Evolutionary conservation across 37 sponge, comb jelly and placozoan genomes (phyloP).

Genomic region (Agelas oroides): DNA sequence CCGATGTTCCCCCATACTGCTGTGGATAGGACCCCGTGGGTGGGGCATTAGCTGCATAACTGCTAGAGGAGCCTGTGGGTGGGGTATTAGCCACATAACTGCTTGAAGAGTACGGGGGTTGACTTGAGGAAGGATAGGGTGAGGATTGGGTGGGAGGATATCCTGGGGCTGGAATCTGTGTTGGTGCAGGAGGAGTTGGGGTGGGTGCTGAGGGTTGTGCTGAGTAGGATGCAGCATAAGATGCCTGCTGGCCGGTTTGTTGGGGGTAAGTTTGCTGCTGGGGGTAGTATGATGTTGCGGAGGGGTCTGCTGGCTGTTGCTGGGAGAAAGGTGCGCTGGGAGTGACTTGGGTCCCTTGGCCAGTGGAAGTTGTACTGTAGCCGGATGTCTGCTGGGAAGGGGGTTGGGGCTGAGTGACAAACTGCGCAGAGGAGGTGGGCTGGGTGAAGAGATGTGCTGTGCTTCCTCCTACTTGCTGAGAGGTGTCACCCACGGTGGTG

Average conservation of each 20-base stretch:
- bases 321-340: background rate
- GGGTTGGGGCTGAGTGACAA: background rate
- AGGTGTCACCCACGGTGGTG: too few relatives aligned
- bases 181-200: constrained; percentile 1
- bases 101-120: background rate
- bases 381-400: background rate
- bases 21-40: background rate
- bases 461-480: too few relatives aligned
- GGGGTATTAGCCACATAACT: background rate
- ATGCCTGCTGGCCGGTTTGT: background rate
- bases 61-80: background rate
- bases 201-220: background rate
- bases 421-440: background rate
- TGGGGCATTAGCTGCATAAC: background rate
- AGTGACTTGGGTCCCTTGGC: background rate
- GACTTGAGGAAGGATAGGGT: background rate
- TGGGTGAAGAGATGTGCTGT: background rate
- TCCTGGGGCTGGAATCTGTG: too few relatives aligned
- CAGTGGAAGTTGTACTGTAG: background rate
- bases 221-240: background rate
- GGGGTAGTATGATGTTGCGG: background rate
- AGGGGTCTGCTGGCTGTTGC: background rate
- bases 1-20: background rate
- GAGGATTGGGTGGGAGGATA: background rate
- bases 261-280: background rate